Evolutionary conservation across 2,797 vertebrate species (phyloP).

Genomic region (Sciurus vulgaris): DNA sequence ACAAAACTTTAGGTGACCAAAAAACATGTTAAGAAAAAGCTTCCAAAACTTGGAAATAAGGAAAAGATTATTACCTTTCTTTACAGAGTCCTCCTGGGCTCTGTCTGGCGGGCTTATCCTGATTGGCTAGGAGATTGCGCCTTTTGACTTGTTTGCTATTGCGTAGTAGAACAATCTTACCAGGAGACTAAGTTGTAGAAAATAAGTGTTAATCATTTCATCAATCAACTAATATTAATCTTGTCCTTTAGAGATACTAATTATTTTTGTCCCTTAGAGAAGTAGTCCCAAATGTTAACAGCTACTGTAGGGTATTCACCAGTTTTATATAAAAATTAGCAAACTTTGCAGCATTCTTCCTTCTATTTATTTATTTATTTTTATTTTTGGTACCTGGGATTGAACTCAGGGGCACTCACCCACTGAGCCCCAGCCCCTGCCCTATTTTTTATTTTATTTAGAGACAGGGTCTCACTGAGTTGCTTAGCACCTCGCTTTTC

Average conservation of each 20-base stretch:
- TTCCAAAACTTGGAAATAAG: slow-evolving; percentile 38
- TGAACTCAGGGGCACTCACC: no score
- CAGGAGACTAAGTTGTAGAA: background rate
- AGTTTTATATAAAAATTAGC: background rate
- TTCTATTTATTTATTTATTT: no score
- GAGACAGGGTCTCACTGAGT: no score
- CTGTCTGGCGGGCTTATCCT: background rate
- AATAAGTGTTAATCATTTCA: background rate
- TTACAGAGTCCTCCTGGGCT: background rate
- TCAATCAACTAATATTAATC: background rate
- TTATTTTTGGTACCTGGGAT: no score
- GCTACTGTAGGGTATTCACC: background rate
- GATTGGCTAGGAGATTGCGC: background rate
- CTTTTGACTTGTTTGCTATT: background rate
- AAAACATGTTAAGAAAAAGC: background rate
- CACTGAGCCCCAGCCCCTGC: no score
- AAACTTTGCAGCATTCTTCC: background rate
- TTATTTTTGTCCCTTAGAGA: background rate
- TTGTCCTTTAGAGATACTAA: background rate
- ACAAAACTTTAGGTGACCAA: background rate
- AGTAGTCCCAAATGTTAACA: background rate
- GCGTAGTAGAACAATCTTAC: background rate
- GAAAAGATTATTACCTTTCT: background rate
- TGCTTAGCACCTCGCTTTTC: no score
- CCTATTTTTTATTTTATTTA: no score